Conservation (phyloP, 2,797 vertebrate genomes). For the Lates japonicus region DNA sequence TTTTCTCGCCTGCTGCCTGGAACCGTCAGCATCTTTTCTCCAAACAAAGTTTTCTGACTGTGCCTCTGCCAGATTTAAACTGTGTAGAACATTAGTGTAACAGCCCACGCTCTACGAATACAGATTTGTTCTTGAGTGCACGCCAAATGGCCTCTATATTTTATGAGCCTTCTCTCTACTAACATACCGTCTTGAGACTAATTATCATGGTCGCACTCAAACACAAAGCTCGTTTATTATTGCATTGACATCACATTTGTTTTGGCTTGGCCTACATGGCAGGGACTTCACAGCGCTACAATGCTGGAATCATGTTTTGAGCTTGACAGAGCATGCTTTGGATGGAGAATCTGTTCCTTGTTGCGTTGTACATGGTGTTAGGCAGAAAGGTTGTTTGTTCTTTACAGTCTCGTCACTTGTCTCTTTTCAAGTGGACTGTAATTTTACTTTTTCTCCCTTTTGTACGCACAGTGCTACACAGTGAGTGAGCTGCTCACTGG, state of each 20-base stretch:
- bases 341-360: constrained; percentile 54
- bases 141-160: constrained; percentile 84
- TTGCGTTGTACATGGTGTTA: constrained; percentile 23
- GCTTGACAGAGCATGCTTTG: constrained; percentile 50
- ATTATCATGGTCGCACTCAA: constrained; percentile 82
- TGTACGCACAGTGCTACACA: background rate
- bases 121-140: constrained; percentile 80
- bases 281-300: constrained; percentile 58
- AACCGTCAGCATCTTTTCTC: constrained; percentile 80
- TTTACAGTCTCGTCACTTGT: constrained; percentile 48
- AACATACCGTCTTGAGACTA: constrained; percentile 82
- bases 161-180: constrained; percentile 80
- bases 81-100: constrained; percentile 84
- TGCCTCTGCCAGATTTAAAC: constrained; percentile 77
- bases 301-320: constrained; percentile 55
- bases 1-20: constrained; percentile 52
- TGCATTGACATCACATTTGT: constrained; percentile 79
- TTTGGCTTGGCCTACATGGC: constrained; percentile 78
- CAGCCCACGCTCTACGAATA: constrained; percentile 78
- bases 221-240: constrained; percentile 83
- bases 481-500: constrained; percentile 53
- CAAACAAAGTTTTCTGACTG: constrained; percentile 77
- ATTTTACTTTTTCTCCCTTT: constrained; percentile 1
- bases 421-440: constrained; percentile 60
- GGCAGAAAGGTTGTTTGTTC: constrained; percentile 57